Base-by-base conservation (phyloP, 1,140 invertebrate genomes). In the Ceratosolen fusciceps region DNA sequence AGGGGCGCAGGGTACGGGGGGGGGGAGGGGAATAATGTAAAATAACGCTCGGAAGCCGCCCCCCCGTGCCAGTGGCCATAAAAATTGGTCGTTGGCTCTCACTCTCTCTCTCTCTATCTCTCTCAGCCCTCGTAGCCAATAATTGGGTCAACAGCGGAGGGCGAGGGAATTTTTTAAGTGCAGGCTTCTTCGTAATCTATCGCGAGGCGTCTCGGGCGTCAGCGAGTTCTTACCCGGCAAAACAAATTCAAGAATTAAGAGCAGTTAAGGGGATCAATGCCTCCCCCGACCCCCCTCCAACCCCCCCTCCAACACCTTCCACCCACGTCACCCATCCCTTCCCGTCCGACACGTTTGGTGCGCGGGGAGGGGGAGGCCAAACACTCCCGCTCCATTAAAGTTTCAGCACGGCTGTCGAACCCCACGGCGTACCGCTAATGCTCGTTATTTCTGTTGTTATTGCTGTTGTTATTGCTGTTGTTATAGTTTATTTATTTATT, bases 171-270 rank as follows among this genome's bases (percentile, higher is more conserved):
- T 65, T 65, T 65, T 65, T 4, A 65, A 37, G 58, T 19, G 2
- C 58, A 62, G 31, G 31, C 60, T 65, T 37, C 60, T 65, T 65
- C n/a, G n/a, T 68, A 47, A 68, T 68, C 24, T 68, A 1, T 16
- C 9, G 21, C 24, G n/a, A n/a, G n/a, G n/a, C n/a, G 39, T 29
- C 37, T 8, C 12, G 19, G n/a, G 67, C 39, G 37, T 47, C 67
- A 68, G 67, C 37, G 34, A 47, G 1, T 65, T 65, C 37, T 65
- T 65, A 37, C 31, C 31, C 31, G 34, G 31, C 37, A 68, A 68
- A 47, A 68, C 39, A 68, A 68, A 68, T 68, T 47, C n/a, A 24
- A 43, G 39, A 68, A 47, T 68, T 47, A 68, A 47, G 39, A 8
- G 21, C 39, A 47, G 16, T 19, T 12, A 65, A 21, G 26, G 31